phyloP scores from a whole-genome alignment of 2,113 vertebrate genomes.

The Antigone vipio region DNA sequence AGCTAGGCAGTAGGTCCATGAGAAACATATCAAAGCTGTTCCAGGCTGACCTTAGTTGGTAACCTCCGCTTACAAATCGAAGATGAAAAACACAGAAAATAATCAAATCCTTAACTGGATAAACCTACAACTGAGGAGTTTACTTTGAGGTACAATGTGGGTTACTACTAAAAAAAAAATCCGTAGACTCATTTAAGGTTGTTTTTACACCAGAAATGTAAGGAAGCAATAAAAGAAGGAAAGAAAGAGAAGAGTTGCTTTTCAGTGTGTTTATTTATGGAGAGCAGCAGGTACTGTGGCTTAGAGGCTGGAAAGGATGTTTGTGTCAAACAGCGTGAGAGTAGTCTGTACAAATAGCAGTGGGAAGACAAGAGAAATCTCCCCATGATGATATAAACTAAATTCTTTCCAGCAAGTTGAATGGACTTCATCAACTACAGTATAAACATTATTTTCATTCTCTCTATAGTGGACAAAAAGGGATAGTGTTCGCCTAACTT shows the following conservation, averaged over 20 bases:
- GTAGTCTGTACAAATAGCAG: neutral
- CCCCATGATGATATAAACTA: neutral
- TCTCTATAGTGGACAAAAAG: neutral
- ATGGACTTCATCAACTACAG: neutral
- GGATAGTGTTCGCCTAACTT: neutral
- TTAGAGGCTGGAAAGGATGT: neutral
- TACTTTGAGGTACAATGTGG: neutral
- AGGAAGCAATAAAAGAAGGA: neutral
- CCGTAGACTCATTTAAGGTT: neutral
- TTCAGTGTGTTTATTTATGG: neutral
- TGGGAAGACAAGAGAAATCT: neutral
- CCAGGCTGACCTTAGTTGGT: neutral
- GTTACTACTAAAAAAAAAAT: neutral
- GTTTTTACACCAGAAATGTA: neutral
- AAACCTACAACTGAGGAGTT: neutral
- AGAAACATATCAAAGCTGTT: neutral
- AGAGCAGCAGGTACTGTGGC: neutral
- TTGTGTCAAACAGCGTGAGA: neutral
- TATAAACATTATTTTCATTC: neutral
- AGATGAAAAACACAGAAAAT: neutral
- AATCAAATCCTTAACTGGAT: neutral
- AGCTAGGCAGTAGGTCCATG: neutral
- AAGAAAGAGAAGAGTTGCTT: neutral
- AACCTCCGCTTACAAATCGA: neutral
- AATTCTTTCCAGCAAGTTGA: neutral